phyloP scores from a whole-genome alignment of 2,888 invertebrate species.

The Eilema sororculum region DNA sequence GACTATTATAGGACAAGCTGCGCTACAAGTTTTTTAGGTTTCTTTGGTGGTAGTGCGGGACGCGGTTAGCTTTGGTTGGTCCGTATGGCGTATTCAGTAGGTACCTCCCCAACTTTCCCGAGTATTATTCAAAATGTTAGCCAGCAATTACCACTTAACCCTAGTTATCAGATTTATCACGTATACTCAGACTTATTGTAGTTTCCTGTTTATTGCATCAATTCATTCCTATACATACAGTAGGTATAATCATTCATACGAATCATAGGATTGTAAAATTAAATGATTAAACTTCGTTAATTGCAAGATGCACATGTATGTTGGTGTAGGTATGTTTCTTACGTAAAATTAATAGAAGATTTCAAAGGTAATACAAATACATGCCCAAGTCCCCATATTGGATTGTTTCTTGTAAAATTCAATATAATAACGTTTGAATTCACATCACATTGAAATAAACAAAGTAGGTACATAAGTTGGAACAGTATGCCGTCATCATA shows the following conservation, averaged over 20 bases:
- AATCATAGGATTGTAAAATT: not conserved
- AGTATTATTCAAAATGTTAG: too few relatives aligned
- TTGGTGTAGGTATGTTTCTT: not conserved
- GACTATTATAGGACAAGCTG: too few relatives aligned
- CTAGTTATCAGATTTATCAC: not conserved
- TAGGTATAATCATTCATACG: too few relatives aligned
- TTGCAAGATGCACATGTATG: not conserved
- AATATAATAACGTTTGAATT: constrained; percentile 11
- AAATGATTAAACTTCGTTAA: not conserved
- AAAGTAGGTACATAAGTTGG: constrained; percentile 28
- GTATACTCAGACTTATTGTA: not conserved
- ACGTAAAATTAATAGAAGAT: not conserved
- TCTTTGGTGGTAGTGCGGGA: too few relatives aligned
- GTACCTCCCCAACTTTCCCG: too few relatives aligned
- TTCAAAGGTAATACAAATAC: not conserved
- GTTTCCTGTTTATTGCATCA: not conserved
- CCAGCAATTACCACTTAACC: too few relatives aligned
- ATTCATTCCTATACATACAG: not conserved
- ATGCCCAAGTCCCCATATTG: not conserved
- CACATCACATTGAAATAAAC: constrained; percentile 39
- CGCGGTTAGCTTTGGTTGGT: too few relatives aligned
- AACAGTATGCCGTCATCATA: constrained; percentile 73
- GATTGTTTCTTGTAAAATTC: not conserved
- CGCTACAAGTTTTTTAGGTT: too few relatives aligned
- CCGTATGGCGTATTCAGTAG: too few relatives aligned